Base-by-base conservation (phyloP, 2,113 vertebrate genomes). In the Lophius piscatorius region DNA sequence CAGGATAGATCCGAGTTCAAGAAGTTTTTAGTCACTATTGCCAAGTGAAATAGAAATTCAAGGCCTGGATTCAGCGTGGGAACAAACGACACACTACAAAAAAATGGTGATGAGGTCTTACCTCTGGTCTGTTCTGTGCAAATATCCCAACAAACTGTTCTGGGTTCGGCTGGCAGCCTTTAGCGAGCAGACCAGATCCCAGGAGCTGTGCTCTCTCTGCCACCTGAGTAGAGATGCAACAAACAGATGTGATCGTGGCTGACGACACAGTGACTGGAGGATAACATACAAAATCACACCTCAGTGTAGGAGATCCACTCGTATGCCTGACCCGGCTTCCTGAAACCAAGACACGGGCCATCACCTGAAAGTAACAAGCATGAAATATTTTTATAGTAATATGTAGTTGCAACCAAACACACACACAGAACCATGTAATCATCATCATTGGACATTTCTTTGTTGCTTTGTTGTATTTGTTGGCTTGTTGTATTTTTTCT, bases 231-330 rank as follows among this genome's bases (percentile, higher is more conserved):
- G 18, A 69, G 14, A 66, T 3, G 3, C 9, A 78, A 12, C 13
- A 63, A 44, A 42, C 20, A 26, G 18, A 6, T 28, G 22, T 5
- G 28, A 48, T 16, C 38, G n/a, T 1, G 23, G 54, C 6, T 20
- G 3, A 16, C 28, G 7, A 58, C 18, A 41, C 31, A 17, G 34
- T 2, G 28, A 40, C 13, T 1, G 22, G n/a, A 28, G 29, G 26
- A 9, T 34, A 6, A 28, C 51, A 6, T 6, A 44, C 1, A 16
- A 2, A 12, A n/a, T 28, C 84, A 52, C 41, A 93, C 92, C 88
- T 93, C 85, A 3, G 73, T 52, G 74, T 93, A 93, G 62, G 92
- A 88, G 69, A 93, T 92, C 91, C 92, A 93, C 84, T 93, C 16
- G 65, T 93, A 92, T 3, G 91, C 88, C 71, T 92, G 79, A 13